Evolutionary conservation across 2,888 invertebrate genomes (phyloP).

Genomic region (Unio delphinus): DNA sequence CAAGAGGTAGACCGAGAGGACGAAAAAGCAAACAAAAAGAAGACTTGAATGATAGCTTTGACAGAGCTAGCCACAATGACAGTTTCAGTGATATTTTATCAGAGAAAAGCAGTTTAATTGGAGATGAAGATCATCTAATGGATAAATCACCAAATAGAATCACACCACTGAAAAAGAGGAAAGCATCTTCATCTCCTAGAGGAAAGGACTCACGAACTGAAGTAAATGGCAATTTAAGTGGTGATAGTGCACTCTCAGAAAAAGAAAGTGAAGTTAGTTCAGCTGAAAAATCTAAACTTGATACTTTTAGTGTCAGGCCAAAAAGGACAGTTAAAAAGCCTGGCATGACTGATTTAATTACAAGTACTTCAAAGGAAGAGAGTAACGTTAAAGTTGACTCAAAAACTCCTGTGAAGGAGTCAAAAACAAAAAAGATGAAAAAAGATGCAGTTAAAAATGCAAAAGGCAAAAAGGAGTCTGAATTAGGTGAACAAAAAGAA

Average conservation of each 20-base stretch:
- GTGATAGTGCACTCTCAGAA: slow-evolving; percentile 2
- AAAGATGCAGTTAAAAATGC: slow-evolving; percentile 7
- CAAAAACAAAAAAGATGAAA: slow-evolving; percentile 3
- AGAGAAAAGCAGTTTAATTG: slow-evolving; percentile 24
- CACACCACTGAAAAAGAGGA: slow-evolving; percentile 35
- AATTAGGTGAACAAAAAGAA: slow-evolving; percentile 7
- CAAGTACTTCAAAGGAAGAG: neutral
- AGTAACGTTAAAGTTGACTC: slow-evolving; percentile 4
- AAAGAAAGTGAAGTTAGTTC: too few species aligned
- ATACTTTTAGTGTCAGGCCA: neutral
- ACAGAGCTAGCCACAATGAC: slow-evolving; percentile 28
- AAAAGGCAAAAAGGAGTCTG: slow-evolving; percentile 9
- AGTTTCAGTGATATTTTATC: slow-evolving; percentile 33
- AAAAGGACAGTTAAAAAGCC: slow-evolving; percentile 8
- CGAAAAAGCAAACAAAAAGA: slow-evolving; percentile 20
- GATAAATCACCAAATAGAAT: slow-evolving; percentile 31
- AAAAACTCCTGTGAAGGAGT: slow-evolving; percentile 7
- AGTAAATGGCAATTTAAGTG: slow-evolving; percentile 22
- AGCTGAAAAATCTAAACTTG: too few species aligned
- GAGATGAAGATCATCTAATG: slow-evolving; percentile 18
- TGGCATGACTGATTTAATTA: too few species aligned
- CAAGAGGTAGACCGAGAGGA: slow-evolving; percentile 17
- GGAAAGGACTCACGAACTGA: slow-evolving; percentile 12
- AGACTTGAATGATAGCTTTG: slow-evolving; percentile 24
- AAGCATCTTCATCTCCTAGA: neutral